Conservation (phyloP, 2,797 vertebrate genomes). For the Eptatretus atami region DNA sequence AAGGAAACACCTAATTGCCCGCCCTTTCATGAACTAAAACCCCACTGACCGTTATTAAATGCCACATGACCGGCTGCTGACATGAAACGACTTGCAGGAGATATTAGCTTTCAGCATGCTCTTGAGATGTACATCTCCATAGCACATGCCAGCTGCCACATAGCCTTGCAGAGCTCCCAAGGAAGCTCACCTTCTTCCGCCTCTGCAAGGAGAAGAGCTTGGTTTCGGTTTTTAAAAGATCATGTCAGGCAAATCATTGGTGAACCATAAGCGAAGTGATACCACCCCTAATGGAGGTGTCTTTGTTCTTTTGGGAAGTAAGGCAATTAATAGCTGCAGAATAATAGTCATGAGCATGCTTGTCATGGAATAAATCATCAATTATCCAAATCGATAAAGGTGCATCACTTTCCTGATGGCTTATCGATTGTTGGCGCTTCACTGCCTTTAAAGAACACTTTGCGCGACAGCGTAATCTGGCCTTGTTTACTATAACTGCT, state of each 20-base stretch:
- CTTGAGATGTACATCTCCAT: constrained; percentile 95
- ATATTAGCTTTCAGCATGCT: constrained; percentile 95
- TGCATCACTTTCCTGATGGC: no score
- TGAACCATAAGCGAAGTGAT: background rate
- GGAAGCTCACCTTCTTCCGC: constrained; percentile 91
- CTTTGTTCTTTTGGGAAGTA: background rate
- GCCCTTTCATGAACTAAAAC: no score
- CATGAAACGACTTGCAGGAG: constrained; percentile 70
- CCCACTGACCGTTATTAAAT: no score
- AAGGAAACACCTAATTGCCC: no score
- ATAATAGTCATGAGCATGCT: no score
- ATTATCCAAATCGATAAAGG: background rate
- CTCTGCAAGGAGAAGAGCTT: constrained; percentile 19
- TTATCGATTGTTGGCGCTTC: no score
- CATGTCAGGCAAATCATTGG: background rate
- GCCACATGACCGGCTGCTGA: constrained; percentile 52
- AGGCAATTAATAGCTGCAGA: no score
- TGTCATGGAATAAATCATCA: background rate
- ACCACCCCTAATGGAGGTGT: background rate
- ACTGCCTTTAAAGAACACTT: no score
- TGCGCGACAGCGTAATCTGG: no score
- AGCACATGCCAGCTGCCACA: constrained; percentile 84
- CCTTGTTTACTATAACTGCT: no score
- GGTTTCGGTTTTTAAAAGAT: background rate
- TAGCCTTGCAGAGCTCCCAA: constrained; percentile 78